Evolutionary conservation across 2,797 vertebrate genomes (phyloP), one percentile per base, ranked within the genome.

Genomic region (Poliocrania exsul): DNA sequence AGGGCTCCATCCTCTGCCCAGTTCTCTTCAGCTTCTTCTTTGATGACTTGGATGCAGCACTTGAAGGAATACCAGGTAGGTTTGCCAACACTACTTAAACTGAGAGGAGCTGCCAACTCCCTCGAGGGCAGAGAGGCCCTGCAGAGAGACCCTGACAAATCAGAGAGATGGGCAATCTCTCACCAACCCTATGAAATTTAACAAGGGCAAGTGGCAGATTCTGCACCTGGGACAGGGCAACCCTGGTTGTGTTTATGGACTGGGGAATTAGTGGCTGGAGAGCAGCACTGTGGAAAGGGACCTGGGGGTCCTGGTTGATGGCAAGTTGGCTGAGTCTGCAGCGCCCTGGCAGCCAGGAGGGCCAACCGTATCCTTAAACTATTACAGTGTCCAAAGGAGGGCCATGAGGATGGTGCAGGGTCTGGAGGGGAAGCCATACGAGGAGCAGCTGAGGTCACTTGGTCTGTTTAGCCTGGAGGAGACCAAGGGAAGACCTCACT

Each of bases 261-360:
- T 15, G 21, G 17, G 16, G 50, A 77, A 64, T 1, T 3, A 50
- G 24, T 51, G 16, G 37, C 44, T 70, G n/a, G 37, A 64, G 28
- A 50, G 28, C 24, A 82, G 37, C 0, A 0, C 20, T 38, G 24
- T 21, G 28, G 11, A 57, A 82, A 51, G 16, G 16, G 24, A 50
- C 20, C 10, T 29, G 37, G 23, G 26, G 5, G 6, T 13, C 2
- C 42, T 57, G 42, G 16, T 5, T 0, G 0, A 9, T 9, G 24
- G 10, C 5, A 46, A 57, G 20, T 0, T 38, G 24, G 40, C 33
- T 9, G 24, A 70, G 20, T 5, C 24, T 69, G 31, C 31, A 81
- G 35, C 50, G 49, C 31, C 62, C 35, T 25, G 62, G 62, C 10
- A 67, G 31, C 26, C 54, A 54, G 35, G 47, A 81, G 54, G 29